These are phyloP conservation scores for Hemiscyllium ocellatum DNA, from an alignment of 2,113 vertebrate species.

Conservation along the genomic window DNA sequence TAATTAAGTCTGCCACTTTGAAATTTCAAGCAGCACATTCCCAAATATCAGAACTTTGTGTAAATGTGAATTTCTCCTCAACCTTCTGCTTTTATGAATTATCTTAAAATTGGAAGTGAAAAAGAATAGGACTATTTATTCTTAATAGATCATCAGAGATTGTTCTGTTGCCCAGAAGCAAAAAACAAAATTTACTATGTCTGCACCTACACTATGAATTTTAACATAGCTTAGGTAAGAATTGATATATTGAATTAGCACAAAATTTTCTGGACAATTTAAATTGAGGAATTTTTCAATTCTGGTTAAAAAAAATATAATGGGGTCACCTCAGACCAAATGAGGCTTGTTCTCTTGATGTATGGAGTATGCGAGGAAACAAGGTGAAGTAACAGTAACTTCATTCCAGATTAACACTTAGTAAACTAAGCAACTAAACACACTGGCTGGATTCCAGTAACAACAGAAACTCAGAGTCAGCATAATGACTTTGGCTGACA, in stretches of 20 bases:
- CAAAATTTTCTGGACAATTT: not conserved
- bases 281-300: constrained; percentile 7
- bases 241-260: not conserved
- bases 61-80: not conserved
- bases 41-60: not conserved
- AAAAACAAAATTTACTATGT: not conserved
- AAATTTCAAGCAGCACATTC: not conserved
- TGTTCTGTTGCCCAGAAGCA: not conserved
- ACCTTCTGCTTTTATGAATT: not conserved
- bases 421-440: not conserved
- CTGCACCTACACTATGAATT: not conserved
- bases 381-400: not conserved
- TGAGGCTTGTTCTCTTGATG: not conserved
- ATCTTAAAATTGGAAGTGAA: not conserved
- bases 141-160: not conserved
- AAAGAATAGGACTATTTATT: not conserved
- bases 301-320: not conserved
- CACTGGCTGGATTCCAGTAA: not conserved
- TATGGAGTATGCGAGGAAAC: not conserved
- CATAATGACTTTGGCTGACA: not conserved
- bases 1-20: too few relatives aligned
- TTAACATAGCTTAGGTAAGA: not conserved
- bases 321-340: not conserved
- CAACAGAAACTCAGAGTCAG: not conserved
- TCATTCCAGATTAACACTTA: not conserved